Conservation (phyloP, 2,888 invertebrate species). For the Exocentrus adspersus region DNA sequence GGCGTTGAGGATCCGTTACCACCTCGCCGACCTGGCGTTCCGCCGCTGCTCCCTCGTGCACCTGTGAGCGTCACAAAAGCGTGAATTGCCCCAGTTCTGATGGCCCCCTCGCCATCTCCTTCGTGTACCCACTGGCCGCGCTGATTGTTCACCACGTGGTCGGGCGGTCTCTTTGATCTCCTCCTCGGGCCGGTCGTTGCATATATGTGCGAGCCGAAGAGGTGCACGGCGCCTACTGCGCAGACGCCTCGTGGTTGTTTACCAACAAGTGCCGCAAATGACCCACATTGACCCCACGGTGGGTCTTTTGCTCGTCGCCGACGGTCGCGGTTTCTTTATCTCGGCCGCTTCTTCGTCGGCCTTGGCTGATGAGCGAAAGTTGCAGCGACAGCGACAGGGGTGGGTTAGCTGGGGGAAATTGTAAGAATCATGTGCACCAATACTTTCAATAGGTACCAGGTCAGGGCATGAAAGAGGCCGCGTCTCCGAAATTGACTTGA, state of each 20-base stretch:
- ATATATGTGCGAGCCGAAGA: constrained; percentile 39
- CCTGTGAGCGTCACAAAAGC: constrained; percentile 49
- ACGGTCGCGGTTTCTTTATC: not conserved
- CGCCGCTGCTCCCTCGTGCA: constrained; percentile 36
- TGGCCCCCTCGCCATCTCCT: constrained; percentile 42
- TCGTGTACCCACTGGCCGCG: constrained; percentile 40
- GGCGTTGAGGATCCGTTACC: no score
- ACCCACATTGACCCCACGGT: constrained; percentile 50
- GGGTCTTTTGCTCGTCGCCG: not conserved
- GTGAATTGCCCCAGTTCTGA: constrained; percentile 57
- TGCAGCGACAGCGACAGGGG: no score
- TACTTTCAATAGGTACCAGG: constrained; percentile 49
- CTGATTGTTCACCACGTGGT: constrained; percentile 55
- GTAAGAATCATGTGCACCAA: no score
- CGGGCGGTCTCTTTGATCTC: constrained; percentile 55
- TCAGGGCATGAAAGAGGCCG: constrained; percentile 48
- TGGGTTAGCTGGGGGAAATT: no score
- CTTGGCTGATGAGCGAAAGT: not conserved
- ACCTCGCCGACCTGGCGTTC: no score
- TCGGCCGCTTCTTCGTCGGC: not conserved
- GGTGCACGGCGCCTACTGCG: constrained; percentile 50
- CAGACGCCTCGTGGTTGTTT: constrained; percentile 51
- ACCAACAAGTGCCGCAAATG: constrained; percentile 50
- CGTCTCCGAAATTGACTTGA: constrained; percentile 49
- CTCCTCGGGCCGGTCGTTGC: constrained; percentile 31